These are phyloP conservation scores for Megaceryle alcyon DNA, from an alignment of 2,797 vertebrate genomes.

Conservation along the genomic window DNA sequence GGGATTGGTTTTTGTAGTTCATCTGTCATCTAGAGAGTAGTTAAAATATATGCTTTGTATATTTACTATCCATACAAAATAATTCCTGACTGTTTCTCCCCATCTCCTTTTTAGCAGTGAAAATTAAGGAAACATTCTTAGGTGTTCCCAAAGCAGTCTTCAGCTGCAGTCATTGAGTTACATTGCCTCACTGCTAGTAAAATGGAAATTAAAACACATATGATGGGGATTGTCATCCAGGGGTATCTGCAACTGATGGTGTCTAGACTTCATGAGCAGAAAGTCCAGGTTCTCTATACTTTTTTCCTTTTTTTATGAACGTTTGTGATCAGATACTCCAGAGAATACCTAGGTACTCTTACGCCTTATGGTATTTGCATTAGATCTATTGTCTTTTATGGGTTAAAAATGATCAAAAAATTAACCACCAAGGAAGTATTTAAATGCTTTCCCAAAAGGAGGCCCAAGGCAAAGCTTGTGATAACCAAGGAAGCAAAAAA, in stretches of 20 bases:
- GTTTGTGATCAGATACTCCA: background rate
- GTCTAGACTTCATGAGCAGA: background rate
- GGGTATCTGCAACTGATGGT: background rate
- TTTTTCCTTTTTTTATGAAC: background rate
- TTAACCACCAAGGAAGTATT: background rate
- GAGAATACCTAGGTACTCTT: background rate
- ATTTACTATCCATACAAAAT: background rate
- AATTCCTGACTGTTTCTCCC: background rate
- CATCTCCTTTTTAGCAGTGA: background rate
- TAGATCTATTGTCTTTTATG: background rate
- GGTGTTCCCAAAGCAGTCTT: background rate
- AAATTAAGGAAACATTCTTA: background rate
- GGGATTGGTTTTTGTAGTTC: background rate
- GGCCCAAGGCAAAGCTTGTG: background rate
- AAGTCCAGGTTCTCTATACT: background rate
- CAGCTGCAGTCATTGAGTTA: background rate
- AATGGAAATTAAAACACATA: background rate
- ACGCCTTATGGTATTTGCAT: background rate
- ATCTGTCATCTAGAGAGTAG: background rate
- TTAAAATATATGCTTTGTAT: background rate
- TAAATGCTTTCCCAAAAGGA: background rate
- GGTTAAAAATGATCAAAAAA: background rate
- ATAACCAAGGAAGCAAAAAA: background rate
- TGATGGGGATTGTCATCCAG: background rate
- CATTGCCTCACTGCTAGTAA: fast-evolving